phyloP scores from a whole-genome alignment of 2,113 vertebrate species.

The Strix uralensis region DNA sequence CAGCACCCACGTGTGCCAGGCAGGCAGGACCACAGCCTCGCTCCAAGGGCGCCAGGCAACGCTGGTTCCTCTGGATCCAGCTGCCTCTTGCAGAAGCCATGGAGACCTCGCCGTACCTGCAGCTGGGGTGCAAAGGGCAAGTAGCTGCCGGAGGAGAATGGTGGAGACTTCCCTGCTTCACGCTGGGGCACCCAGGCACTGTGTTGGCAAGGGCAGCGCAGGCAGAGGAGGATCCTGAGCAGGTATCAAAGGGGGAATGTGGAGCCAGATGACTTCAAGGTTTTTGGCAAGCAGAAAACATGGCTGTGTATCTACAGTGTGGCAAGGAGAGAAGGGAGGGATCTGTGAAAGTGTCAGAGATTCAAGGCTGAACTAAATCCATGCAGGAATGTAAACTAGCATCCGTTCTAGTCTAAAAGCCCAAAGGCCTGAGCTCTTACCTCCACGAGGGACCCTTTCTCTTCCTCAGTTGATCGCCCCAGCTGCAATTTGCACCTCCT shows the following conservation, averaged over 20 bases:
- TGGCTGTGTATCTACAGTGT: background rate
- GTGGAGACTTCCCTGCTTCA: background rate
- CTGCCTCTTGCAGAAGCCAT: background rate
- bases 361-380: background rate
- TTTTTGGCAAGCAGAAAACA: background rate
- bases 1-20: accelerated
- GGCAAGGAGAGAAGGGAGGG: background rate
- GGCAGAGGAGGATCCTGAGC: background rate
- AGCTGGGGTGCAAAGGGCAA: background rate
- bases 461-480: background rate
- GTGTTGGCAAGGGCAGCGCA: background rate
- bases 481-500: background rate
- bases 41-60: accelerated
- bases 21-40: background rate
- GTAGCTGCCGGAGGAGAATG: background rate
- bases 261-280: background rate
- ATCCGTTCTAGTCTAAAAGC: background rate
- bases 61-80: background rate
- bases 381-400: background rate
- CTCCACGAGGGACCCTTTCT: background rate
- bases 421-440: background rate
- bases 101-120: background rate
- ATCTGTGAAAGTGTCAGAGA: background rate
- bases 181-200: accelerated
- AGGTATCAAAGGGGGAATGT: background rate